Conservation (phyloP, 2,113 vertebrate species). For the Tretioscincus oriximinensis region DNA sequence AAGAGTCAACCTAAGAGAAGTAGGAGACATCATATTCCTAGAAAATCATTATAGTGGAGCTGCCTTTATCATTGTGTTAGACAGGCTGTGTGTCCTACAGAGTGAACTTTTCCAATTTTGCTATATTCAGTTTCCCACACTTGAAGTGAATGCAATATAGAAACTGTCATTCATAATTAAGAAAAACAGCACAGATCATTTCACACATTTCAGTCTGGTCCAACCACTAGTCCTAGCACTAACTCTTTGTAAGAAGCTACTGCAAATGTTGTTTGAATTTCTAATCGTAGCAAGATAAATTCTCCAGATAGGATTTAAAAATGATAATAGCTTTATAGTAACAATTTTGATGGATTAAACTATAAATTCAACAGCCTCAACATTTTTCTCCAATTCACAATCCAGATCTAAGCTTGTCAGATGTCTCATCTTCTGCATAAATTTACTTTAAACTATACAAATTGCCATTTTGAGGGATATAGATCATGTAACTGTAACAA, state of each 20-base stretch:
- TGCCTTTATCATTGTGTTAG: background rate
- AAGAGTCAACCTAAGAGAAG: background rate
- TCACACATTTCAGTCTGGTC: background rate
- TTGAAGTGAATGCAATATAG: too few species aligned
- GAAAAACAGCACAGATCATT: background rate
- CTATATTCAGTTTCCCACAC: background rate
- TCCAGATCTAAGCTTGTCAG: too few species aligned
- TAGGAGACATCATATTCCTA: background rate
- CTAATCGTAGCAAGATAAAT: background rate
- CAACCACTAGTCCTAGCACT: background rate
- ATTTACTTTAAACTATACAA: too few species aligned
- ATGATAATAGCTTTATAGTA: too few species aligned
- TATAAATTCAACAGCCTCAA: too few species aligned
- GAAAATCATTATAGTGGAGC: background rate
- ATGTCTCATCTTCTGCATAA: too few species aligned
- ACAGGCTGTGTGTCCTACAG: background rate
- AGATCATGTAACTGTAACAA: too few species aligned
- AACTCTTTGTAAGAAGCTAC: background rate
- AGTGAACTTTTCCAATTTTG: background rate
- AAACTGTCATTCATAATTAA: background rate
- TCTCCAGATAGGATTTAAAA: background rate
- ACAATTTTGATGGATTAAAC: too few species aligned
- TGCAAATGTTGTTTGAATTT: background rate
- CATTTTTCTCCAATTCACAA: too few species aligned
- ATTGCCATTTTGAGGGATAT: too few species aligned